Percentiles rank a stretch among this genome's conserved stretches.
These are phyloP conservation scores for Tachina lurida DNA, from an alignment of 2,888 invertebrate genomes.

Conservation along the genomic window DNA sequence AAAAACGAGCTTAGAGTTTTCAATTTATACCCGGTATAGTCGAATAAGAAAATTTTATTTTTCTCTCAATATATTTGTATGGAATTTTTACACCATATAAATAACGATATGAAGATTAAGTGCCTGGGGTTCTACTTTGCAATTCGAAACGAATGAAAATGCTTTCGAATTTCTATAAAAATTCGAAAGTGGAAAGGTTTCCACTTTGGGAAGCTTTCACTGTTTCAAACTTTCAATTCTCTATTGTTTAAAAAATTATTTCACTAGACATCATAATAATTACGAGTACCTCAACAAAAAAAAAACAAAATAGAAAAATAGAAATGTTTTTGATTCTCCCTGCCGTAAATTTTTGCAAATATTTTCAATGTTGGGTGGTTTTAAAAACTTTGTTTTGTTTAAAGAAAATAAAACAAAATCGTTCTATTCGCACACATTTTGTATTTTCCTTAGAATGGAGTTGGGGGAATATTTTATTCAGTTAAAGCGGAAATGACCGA, in stretches of 20 bases:
- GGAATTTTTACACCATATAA: no score
- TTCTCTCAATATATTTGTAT: no score
- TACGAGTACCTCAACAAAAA: constrained; percentile 53
- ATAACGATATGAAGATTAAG: no score
- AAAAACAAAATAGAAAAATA: constrained; percentile 24
- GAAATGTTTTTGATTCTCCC: background rate
- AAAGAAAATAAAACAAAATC: constrained; percentile 28
- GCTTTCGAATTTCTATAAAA: no score
- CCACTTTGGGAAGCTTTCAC: constrained; percentile 5
- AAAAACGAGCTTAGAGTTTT: no score
- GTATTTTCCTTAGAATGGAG: constrained; percentile 9
- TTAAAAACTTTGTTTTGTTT: background rate
- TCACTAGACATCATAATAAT: constrained; percentile 65
- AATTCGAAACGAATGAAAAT: no score
- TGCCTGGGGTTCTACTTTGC: no score
- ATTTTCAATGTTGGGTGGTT: constrained; percentile 34
- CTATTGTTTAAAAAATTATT: constrained; percentile 50
- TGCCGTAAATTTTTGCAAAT: constrained; percentile 26
- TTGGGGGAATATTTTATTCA: constrained; percentile 27
- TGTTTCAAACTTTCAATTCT: constrained; percentile 28
- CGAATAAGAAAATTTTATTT: no score
- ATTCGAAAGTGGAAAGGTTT: no score
- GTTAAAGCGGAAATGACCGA: constrained; percentile 64
- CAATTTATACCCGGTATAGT: no score
- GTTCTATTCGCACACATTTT: background rate